phyloP scores from a whole-genome alignment of 2,797 vertebrate species.

The Graptemys geographica region DNA sequence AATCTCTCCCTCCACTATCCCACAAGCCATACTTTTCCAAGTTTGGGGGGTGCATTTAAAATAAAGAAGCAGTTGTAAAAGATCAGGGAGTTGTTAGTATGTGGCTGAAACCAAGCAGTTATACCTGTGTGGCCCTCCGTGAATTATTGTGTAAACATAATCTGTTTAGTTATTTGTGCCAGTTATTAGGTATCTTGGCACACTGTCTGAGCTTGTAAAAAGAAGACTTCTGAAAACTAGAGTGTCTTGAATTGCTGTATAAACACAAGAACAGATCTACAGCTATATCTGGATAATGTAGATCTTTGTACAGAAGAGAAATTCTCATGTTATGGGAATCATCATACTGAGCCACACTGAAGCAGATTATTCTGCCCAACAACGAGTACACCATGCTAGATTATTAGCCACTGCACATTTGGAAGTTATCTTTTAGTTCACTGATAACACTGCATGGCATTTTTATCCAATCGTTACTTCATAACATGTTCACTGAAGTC shows the following conservation, averaged over 20 bases:
- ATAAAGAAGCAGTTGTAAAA: background rate
- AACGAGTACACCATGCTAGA: background rate
- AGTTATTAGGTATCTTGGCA: background rate
- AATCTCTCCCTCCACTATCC: background rate
- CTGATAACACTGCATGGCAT: background rate
- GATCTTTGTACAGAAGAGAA: background rate
- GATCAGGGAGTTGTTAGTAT: background rate
- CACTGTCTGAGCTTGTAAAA: background rate
- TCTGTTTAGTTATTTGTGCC: background rate
- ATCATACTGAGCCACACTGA: background rate
- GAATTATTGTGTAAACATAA: background rate
- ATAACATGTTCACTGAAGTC: background rate
- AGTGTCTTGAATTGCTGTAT: background rate
- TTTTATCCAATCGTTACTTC: background rate
- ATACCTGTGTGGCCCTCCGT: background rate
- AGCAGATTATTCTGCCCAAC: accelerated
- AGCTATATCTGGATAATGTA: background rate
- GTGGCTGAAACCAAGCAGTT: background rate
- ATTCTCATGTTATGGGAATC: background rate
- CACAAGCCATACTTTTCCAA: background rate
- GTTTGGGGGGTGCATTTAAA: background rate
- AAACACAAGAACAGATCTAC: background rate
- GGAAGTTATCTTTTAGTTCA: background rate
- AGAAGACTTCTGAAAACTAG: background rate
- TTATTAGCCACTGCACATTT: accelerated